Conservation (phyloP, 2,888 invertebrate species). For the Xylophagus ater region DNA sequence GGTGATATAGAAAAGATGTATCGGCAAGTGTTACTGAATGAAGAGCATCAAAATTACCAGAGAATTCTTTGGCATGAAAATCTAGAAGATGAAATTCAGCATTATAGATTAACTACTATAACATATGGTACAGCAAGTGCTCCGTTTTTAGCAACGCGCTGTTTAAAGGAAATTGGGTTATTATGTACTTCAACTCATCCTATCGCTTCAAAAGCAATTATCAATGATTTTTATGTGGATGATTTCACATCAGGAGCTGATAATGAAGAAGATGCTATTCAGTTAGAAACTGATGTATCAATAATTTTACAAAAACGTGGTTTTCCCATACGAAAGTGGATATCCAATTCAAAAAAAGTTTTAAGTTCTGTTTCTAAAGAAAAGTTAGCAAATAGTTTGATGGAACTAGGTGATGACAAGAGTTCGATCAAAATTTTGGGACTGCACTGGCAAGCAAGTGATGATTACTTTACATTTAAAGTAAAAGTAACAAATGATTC, state of each 20-base stretch:
- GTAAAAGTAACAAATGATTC: conserved; percentile 1
- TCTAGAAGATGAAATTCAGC: conserved; percentile 15
- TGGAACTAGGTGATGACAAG: too few species aligned
- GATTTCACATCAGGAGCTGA: conserved; percentile 19
- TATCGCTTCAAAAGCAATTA: conserved; percentile 11
- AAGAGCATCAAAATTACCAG: conserved; percentile 19
- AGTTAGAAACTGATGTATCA: conserved; percentile 11
- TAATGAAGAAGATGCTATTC: conserved; percentile 11
- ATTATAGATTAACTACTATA: conserved; percentile 20
- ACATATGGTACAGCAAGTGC: conserved; percentile 21
- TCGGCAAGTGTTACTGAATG: conserved; percentile 21
- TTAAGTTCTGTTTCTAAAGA: conserved; percentile 8
- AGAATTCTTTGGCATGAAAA: conserved; percentile 21
- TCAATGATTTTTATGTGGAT: conserved; percentile 18
- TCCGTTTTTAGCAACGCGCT: conserved; percentile 19
- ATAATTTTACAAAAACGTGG: conserved; percentile 8
- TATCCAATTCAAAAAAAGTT: conserved; percentile 12
- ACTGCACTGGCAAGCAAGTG: conserved; percentile 10
- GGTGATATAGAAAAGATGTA: conserved; percentile 27
- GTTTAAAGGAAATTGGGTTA: conserved; percentile 15
- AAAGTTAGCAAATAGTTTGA: conserved; percentile 6
- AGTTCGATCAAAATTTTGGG: conserved; percentile 15
- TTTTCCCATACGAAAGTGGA: conserved; percentile 17
- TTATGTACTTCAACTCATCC: conserved; percentile 13
- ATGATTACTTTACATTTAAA: conserved; percentile 6